Conservation (phyloP, 2,888 invertebrate genomes). For the Glomeris marginata region DNA sequence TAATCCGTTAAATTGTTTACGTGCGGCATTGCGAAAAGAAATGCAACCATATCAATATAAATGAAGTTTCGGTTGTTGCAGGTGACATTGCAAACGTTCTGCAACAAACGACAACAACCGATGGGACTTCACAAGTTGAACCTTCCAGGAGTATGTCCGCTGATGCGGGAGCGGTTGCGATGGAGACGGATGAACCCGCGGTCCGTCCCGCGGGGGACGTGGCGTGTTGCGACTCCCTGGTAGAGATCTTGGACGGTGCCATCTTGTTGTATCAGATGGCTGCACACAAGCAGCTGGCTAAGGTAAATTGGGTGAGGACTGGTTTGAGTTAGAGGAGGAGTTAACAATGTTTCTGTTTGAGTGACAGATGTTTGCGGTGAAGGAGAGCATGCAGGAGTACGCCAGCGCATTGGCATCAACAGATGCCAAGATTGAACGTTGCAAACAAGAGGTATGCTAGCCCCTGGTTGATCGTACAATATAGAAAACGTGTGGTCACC, state of each 20-base stretch:
- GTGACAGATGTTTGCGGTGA: slow-evolving; percentile 37
- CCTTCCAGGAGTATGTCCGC: not conserved
- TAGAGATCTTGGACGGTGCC: slow-evolving; percentile 48
- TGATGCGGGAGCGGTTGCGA: not conserved
- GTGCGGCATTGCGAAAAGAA: too few species aligned
- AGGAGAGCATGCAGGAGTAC: slow-evolving; percentile 50
- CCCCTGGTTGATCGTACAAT: too few species aligned
- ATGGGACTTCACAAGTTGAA: not conserved
- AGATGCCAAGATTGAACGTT: slow-evolving; percentile 28
- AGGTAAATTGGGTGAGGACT: slow-evolving; percentile 19
- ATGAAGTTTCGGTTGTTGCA: too few species aligned
- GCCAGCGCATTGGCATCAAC: slow-evolving; percentile 44
- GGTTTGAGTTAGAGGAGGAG: too few species aligned
- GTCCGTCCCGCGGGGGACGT: not conserved
- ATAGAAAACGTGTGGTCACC: too few species aligned
- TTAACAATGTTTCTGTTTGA: too few species aligned
- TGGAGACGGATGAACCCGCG: not conserved
- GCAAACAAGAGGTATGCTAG: slow-evolving; percentile 10
- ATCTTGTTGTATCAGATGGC: slow-evolving; percentile 49
- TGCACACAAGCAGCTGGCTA: slow-evolving; percentile 44
- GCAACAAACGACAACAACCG: too few species aligned
- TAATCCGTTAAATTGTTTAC: too few species aligned
- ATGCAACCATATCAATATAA: too few species aligned
- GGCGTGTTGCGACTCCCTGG: slow-evolving; percentile 29
- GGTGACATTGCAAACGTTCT: too few species aligned